phyloP scores from a whole-genome alignment of 2,888 invertebrate genomes.

The Xanthia togata region DNA sequence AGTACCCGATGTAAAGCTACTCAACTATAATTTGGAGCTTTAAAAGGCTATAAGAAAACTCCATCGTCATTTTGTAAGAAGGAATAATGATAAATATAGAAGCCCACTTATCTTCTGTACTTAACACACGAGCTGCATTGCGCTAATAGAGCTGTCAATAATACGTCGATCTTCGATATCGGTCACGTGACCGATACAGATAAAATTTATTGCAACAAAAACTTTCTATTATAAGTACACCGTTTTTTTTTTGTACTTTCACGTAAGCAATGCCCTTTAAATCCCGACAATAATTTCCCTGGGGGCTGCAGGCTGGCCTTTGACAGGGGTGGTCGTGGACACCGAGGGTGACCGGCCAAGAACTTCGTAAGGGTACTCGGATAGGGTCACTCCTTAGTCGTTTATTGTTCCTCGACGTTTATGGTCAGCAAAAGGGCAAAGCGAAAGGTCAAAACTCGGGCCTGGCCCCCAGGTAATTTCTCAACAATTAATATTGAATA shows the following conservation, averaged over 20 bases:
- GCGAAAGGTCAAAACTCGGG: conserved; percentile 81
- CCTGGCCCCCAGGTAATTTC: conserved; percentile 80
- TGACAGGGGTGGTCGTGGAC: conserved; percentile 88
- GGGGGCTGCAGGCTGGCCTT: conserved; percentile 86
- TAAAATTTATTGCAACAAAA: conserved; percentile 79
- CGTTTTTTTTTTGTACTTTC: conserved; percentile 87
- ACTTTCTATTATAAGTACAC: conserved; percentile 84
- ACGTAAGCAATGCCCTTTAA: conserved; percentile 90
- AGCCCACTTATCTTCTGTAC: conserved; percentile 21
- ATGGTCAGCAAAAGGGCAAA: conserved; percentile 88
- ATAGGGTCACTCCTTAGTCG: conserved; percentile 86
- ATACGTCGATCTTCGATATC: conserved; percentile 59
- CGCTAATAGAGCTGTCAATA: conserved; percentile 70
- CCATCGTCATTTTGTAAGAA: not conserved
- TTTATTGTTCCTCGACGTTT: conserved; percentile 89
- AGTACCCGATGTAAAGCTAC: not conserved
- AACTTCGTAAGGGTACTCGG: conserved; percentile 82
- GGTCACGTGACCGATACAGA: conserved; percentile 84
- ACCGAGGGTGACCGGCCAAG: conserved; percentile 84
- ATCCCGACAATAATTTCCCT: conserved; percentile 91
- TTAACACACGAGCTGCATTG: conserved; percentile 49
- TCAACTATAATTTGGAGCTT: not conserved
- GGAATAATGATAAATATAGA: conserved; percentile 15
- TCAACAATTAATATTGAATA: conserved; percentile 82
- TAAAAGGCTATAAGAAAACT: not conserved